Conservation (phyloP, 2,888 invertebrate species). For the Tiphia femorata region DNA sequence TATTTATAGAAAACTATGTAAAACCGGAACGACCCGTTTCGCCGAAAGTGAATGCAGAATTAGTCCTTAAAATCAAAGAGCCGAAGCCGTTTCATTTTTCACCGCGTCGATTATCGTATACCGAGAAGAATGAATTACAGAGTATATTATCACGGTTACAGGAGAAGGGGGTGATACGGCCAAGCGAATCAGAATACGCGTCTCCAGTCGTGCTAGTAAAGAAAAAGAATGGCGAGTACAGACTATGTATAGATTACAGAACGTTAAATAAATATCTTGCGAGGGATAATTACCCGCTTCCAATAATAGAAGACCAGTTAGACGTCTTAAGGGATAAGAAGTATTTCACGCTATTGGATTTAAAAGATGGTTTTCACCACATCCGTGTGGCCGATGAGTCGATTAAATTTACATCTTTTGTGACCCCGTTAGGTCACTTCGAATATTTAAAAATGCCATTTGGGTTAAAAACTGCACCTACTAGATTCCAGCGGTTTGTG, state of each 20-base stretch:
- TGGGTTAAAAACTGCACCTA: slow-evolving; percentile 48
- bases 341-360: neutral
- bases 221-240: no score
- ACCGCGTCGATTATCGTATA: neutral
- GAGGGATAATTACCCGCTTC: neutral
- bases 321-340: neutral
- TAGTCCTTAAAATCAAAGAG: no score
- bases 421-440: neutral
- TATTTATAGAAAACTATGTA: no score
- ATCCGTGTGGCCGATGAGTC: neutral
- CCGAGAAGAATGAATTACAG: neutral
- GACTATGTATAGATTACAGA: neutral
- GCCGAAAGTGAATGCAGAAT: no score
- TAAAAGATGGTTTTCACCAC: neutral
- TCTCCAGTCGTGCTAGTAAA: no score
- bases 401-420: neutral
- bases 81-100: neutral
- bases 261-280: neutral
- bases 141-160: neutral
- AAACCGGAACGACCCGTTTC: no score
- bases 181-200: neutral
- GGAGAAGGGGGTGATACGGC: neutral
- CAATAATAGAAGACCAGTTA: neutral
- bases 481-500: no score
- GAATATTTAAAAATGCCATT: slow-evolving; percentile 31